phyloP scores from a whole-genome alignment of 2,113 vertebrate species.

The Seriola dumerili region DNA sequence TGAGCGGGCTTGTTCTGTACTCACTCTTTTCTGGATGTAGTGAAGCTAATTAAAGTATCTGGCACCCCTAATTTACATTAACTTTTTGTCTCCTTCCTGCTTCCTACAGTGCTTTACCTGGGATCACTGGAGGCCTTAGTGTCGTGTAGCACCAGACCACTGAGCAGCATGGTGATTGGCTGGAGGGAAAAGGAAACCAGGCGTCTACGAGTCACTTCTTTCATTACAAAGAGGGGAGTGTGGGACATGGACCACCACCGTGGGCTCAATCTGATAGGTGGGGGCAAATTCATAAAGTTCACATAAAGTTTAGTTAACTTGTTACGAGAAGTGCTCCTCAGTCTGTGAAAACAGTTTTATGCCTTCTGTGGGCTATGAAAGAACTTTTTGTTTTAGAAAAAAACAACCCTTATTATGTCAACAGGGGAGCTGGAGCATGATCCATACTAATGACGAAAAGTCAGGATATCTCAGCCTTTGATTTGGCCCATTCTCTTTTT shows the following conservation, averaged over 20 bases:
- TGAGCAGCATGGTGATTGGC: slow-evolving; percentile 80
- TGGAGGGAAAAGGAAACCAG: slow-evolving; percentile 83
- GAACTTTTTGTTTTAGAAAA: not conserved
- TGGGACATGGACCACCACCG: slow-evolving; percentile 86
- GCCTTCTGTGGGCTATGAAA: not conserved
- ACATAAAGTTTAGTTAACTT: not conserved
- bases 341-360: not conserved
- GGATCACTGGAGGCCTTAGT: slow-evolving; percentile 86
- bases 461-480: not conserved
- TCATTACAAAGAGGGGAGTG: slow-evolving; percentile 81
- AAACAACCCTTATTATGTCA: not conserved
- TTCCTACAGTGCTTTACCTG: slow-evolving; percentile 76
- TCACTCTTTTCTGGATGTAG: slow-evolving; percentile 1
- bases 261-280: slow-evolving; percentile 88
- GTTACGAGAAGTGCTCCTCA: not conserved
- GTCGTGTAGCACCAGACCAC: slow-evolving; percentile 83
- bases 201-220: slow-evolving; percentile 76
- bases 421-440: not conserved
- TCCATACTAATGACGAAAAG: not conserved
- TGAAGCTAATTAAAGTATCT: slow-evolving; percentile 12
- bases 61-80: not conserved
- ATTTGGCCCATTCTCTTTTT: not conserved
- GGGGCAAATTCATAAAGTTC: not conserved
- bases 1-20: not conserved
- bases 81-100: slow-evolving; percentile 15